A percentile compares a stretch with the other conserved stretches of the same genome.
These are phyloP conservation scores for Matsumyia berberina DNA, from an alignment of 2,888 invertebrate species.

Conservation along the genomic window DNA sequence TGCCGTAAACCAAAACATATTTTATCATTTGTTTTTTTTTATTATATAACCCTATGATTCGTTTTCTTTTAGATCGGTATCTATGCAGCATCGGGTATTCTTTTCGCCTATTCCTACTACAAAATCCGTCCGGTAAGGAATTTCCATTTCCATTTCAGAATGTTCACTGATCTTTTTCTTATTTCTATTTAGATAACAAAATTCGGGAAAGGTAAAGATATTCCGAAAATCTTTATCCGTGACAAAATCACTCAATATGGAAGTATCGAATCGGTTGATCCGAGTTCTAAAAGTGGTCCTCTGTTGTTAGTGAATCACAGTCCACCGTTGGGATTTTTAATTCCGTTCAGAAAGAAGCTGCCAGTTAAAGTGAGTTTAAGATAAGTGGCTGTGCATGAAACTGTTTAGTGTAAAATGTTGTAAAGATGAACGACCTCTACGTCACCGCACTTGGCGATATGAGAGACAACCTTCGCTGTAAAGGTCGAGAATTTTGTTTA, in stretches of 20 bases:
- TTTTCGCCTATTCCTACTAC: slow-evolving; percentile 61
- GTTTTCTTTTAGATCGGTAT: slow-evolving; percentile 51
- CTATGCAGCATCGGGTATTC: slow-evolving; percentile 61
- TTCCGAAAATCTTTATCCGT: slow-evolving; percentile 62
- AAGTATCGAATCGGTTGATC: slow-evolving; percentile 50
- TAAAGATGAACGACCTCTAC: too few relatives aligned
- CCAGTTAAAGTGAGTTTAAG: slow-evolving; percentile 51
- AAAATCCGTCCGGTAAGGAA: slow-evolving; percentile 66
- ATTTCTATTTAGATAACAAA: slow-evolving; percentile 52
- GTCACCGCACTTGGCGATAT: too few relatives aligned
- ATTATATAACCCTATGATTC: slow-evolving; percentile 56
- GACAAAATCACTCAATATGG: slow-evolving; percentile 63
- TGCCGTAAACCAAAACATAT: not conserved
- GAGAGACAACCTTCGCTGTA: too few relatives aligned
- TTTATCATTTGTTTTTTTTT: slow-evolving; percentile 41
- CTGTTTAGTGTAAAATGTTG: too few relatives aligned
- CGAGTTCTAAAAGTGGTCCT: slow-evolving; percentile 63
- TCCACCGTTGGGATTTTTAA: slow-evolving; percentile 59
- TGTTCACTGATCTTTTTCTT: slow-evolving; percentile 5
- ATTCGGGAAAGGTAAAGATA: slow-evolving; percentile 63
- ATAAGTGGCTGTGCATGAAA: too few relatives aligned
- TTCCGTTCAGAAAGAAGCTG: slow-evolving; percentile 36
- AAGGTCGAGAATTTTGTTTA: too few relatives aligned
- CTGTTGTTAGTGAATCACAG: slow-evolving; percentile 59
- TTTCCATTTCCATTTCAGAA: not conserved